phyloP scores from a whole-genome alignment of 2,113 vertebrate genomes.

The Hystrix brachyura region DNA sequence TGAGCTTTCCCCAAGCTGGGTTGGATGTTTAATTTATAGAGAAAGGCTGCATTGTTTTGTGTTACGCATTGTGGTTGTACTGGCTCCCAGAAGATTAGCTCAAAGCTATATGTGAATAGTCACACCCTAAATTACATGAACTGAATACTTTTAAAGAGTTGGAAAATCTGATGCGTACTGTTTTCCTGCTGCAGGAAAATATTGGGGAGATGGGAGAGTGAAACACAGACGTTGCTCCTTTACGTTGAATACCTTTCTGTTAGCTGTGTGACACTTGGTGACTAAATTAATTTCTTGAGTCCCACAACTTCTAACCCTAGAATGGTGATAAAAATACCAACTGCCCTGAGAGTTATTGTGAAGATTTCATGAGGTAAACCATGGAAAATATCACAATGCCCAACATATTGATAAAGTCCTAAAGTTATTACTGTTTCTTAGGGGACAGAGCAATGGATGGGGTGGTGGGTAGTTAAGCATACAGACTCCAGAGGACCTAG shows the following conservation, averaged over 20 bases:
- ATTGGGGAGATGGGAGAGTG: neutral
- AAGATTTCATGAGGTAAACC: slow-evolving; percentile 21
- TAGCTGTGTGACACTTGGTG: neutral
- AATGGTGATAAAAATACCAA: neutral
- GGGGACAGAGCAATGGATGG: neutral
- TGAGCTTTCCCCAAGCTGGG: neutral
- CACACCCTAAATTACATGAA: slow-evolving; percentile 59
- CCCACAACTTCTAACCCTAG: neutral
- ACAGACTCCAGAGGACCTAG: neutral
- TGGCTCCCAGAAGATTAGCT: slow-evolving; percentile 69
- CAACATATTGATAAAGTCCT: neutral
- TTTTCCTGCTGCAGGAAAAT: slow-evolving; percentile 64
- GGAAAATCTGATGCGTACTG: slow-evolving; percentile 69
- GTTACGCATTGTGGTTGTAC: neutral
- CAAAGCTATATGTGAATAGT: slow-evolving; percentile 68
- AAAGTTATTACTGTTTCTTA: neutral
- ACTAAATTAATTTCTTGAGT: neutral
- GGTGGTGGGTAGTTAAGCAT: neutral
- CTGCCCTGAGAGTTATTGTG: neutral
- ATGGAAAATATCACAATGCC: neutral
- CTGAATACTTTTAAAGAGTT: slow-evolving; percentile 52
- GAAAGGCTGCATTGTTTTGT: slow-evolving; percentile 61
- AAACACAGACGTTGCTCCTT: slow-evolving; percentile 32
- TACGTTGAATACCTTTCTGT: neutral
- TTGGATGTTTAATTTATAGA: slow-evolving; percentile 43